Base-by-base conservation (phyloP, 2,888 invertebrate species). In the Platycnemis pennipes region DNA sequence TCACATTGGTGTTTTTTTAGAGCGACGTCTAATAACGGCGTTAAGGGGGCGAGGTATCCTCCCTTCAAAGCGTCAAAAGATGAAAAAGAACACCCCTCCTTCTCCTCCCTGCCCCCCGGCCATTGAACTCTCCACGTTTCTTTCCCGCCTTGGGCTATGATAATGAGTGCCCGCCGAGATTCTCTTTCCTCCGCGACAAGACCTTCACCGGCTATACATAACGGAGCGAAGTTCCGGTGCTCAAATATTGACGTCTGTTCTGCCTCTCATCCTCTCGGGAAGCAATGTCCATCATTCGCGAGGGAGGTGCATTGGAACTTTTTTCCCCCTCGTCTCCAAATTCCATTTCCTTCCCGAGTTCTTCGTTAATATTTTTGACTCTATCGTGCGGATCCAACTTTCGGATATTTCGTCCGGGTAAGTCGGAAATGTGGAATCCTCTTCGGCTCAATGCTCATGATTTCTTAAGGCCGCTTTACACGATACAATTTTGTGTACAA, bases 221-320 rank as follows among this genome's bases (percentile, higher is more conserved):
- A 77, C 77, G 77, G 77, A 77, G 77, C 77, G 77, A 37, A 77
- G 77, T 77, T 77, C 77, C 31, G 77, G 37, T 77, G 77, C 77
- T 77, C 77, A 77, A 77, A 77, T 77, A 77, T 77, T 77, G 77
- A 77, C 77, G 77, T 2, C 31, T 11, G 13, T 26, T n/a, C 37
- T 37, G 31, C 31, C 77, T 8, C 37, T 77, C 31, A 5, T 37
- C 37, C 13, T 77, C 37, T 77, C 26, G 77, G 37, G 11, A 2
- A 77, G 77, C 31, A 16, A 37, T 37, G 37, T 37, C 1, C 77
- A 77, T 37, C 37, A 37, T 31, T 77, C 77, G 13, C 77, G 37
- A 31, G 26, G 26, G 63, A 63, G 26, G n/a, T 26, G n/a, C n/a
- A 26, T 26, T 63, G 63, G 63, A 63, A 63, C n/a, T 63, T 26